phyloP scores from a whole-genome alignment of 2,113 vertebrate genomes.

The Shinisaurus crocodilurus region DNA sequence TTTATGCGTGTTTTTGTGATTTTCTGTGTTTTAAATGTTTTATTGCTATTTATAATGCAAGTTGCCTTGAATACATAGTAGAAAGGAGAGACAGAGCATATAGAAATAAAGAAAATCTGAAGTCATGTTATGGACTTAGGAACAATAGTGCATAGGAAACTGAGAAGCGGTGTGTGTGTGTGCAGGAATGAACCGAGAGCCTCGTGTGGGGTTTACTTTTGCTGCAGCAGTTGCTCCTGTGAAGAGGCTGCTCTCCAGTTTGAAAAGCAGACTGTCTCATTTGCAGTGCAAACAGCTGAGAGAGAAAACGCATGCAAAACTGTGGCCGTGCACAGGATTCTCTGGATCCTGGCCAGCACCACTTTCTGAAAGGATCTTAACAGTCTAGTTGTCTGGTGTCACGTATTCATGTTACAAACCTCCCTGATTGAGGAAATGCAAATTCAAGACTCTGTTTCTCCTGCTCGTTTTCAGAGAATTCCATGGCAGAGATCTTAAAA shows the following conservation, averaged over 20 bases:
- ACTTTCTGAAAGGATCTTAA: neutral
- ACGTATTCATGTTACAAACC: neutral
- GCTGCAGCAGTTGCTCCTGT: neutral
- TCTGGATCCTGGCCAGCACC: neutral
- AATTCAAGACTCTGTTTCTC: neutral
- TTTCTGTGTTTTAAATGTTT: neutral
- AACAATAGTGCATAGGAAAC: too few species aligned
- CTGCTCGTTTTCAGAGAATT: neutral
- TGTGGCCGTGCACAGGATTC: neutral
- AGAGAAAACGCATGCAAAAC: neutral
- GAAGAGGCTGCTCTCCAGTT: neutral
- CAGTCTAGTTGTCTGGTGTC: neutral
- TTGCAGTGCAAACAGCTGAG: too few species aligned
- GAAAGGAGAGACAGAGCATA: neutral
- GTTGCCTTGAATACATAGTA: neutral
- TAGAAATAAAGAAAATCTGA: neutral
- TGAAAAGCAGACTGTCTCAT: neutral
- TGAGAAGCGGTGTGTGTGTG: neutral
- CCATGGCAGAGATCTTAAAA: neutral
- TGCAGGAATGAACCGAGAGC: neutral
- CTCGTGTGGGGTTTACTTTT: neutral
- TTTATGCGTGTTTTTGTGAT: neutral
- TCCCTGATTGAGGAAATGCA: neutral
- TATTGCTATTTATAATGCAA: neutral
- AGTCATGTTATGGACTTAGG: neutral